Evolutionary conservation across 2,888 invertebrate species (phyloP).

Genomic region (Cephus pygmeus): DNA sequence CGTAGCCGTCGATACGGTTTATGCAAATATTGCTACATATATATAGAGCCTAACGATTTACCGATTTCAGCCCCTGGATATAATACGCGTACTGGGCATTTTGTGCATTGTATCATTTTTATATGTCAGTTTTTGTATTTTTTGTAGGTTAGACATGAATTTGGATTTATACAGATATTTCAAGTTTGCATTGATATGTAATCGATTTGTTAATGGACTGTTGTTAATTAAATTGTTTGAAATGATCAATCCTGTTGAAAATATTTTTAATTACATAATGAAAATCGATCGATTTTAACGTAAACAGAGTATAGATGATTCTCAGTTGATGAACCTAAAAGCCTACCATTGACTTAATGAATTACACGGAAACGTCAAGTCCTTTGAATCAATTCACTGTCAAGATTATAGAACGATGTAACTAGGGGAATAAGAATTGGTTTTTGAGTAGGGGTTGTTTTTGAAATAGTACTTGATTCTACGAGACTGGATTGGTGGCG

Average conservation of each 20-base stretch:
- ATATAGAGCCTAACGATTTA: conserved; percentile 25
- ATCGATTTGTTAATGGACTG: background rate
- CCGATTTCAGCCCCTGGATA: conserved; percentile 2
- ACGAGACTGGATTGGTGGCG: conserved; percentile 1
- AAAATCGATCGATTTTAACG: background rate
- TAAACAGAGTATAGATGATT: background rate
- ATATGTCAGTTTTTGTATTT: background rate
- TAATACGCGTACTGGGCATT: background rate
- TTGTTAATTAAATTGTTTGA: background rate
- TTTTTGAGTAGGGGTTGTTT: background rate
- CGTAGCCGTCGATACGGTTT: conserved; percentile 36
- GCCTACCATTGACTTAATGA: background rate
- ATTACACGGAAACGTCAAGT: background rate
- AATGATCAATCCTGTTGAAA: background rate
- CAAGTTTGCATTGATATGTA: background rate
- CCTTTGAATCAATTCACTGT: background rate
- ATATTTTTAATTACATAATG: background rate
- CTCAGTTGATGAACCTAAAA: background rate
- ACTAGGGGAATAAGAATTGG: background rate
- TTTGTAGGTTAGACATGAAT: background rate
- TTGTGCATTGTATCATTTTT: background rate
- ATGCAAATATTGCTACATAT: conserved; percentile 36
- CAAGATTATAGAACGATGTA: background rate
- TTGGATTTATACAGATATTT: background rate
- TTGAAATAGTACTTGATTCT: conserved; percentile 7